These are phyloP conservation scores for Latrodectus elegans DNA, from an alignment of 2,888 invertebrate genomes.

Conservation along the genomic window DNA sequence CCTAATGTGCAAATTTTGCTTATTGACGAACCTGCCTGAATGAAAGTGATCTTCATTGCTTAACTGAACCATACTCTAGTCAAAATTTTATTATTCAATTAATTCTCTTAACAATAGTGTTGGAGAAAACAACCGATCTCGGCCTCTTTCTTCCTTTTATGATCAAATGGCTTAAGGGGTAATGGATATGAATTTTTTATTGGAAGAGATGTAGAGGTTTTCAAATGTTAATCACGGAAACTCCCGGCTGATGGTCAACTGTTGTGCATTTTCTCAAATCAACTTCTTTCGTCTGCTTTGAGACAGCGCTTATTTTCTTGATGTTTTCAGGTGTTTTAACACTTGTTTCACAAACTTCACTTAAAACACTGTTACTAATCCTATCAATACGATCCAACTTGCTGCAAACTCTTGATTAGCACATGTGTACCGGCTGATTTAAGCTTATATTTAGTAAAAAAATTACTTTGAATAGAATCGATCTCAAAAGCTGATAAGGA, in stretches of 20 bases:
- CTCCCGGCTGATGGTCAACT: neutral
- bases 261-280: neutral
- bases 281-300: neutral
- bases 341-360: neutral
- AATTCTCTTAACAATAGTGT: neutral
- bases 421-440: neutral
- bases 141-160: neutral
- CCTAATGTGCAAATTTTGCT: neutral
- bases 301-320: neutral
- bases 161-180: neutral
- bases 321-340: neutral
- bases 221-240: neutral
- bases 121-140: neutral
- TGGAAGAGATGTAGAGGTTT: neutral
- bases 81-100: neutral
- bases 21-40: neutral
- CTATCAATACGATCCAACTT: neutral
- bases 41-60: neutral
- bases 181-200: neutral
- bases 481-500: neutral
- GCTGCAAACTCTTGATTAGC: neutral
- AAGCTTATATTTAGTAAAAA: neutral
- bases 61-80: neutral
- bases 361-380: neutral
- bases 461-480: neutral